These are phyloP conservation scores for Rhagonycha lutea DNA, from an alignment of 2,888 invertebrate species.

Conservation along the genomic window DNA sequence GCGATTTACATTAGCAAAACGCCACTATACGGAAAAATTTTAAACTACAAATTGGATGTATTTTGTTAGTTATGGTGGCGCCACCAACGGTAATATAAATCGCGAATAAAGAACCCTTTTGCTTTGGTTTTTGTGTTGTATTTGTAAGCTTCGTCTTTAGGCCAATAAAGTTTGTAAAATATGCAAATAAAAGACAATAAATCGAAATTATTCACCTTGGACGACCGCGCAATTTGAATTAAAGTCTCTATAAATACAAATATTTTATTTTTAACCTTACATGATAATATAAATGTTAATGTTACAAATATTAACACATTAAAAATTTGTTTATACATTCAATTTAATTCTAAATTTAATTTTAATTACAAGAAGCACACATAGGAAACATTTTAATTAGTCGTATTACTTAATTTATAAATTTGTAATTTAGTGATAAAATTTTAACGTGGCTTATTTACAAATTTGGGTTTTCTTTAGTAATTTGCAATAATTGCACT, in stretches of 20 bases:
- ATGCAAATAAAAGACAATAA: too few relatives aligned
- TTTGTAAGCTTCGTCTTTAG: too few relatives aligned
- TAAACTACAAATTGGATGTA: too few relatives aligned
- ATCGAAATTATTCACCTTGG: too few relatives aligned
- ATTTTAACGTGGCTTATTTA: not conserved
- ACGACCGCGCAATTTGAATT: not conserved
- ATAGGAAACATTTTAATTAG: not conserved
- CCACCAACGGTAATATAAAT: too few relatives aligned
- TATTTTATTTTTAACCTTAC: conserved; percentile 1
- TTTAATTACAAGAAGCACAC: not conserved
- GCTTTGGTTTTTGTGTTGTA: too few relatives aligned
- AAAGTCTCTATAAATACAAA: conserved; percentile 1
- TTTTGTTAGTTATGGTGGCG: too few relatives aligned
- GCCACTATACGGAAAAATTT: too few relatives aligned
- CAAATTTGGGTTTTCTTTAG: not conserved
- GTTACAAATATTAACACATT: not conserved
- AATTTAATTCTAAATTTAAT: not conserved
- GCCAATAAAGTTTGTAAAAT: too few relatives aligned
- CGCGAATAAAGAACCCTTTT: too few relatives aligned
- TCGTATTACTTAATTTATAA: not conserved
- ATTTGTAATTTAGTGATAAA: not conserved
- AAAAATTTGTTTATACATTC: conserved; percentile 2
- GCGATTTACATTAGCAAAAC: too few relatives aligned
- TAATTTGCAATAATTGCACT: not conserved
- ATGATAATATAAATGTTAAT: conserved; percentile 4